Conservation (phyloP, 2,888 invertebrate species). For the Petrolisthes manimaculis region DNA sequence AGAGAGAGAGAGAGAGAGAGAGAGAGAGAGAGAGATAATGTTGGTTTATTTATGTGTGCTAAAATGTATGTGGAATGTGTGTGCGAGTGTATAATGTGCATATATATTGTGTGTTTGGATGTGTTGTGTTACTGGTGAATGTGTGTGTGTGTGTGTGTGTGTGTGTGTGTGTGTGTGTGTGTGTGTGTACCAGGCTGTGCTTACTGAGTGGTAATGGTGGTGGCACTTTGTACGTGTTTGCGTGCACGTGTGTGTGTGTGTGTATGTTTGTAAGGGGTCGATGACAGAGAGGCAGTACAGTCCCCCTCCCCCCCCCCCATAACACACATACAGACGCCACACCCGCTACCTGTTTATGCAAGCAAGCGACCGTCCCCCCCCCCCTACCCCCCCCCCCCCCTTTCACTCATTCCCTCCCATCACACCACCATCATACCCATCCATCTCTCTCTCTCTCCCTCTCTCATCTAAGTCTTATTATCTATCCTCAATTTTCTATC, state of each 20-base stretch:
- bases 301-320: no score
- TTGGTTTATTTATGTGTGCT: not conserved
- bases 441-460: not conserved
- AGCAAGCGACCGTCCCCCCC: not conserved
- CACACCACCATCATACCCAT: not conserved
- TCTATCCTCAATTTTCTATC: no score
- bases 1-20: not conserved
- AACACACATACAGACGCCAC: no score
- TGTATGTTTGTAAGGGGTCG: no score
- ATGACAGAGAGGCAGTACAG: no score
- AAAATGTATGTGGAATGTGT: no score
- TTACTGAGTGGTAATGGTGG: not conserved
- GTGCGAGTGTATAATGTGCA: not conserved
- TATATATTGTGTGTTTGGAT: not conserved
- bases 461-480: not conserved
- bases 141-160: conserved; percentile 16
- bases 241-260: no score
- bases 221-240: no score
- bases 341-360: conserved; percentile 2
- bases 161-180: conserved; percentile 21
- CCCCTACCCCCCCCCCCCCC: not conserved
- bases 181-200: not conserved
- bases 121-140: not conserved
- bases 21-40: no score
- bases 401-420: not conserved